phyloP scores from a whole-genome alignment of 2,797 vertebrate genomes.

The Aeoliscus strigatus region DNA sequence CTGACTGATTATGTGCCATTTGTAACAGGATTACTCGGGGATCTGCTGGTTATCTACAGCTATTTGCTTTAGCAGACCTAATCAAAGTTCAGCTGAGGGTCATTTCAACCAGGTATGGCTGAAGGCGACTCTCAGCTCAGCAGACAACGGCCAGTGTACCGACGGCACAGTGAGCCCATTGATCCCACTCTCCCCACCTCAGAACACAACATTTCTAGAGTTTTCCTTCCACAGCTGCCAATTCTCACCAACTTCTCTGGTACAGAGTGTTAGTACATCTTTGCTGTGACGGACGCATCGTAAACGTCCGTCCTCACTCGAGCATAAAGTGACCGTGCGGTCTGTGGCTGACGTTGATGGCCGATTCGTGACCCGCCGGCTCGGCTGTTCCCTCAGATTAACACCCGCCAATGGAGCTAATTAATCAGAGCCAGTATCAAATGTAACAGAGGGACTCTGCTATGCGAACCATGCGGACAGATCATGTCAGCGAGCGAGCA shows the following conservation, averaged over 20 bases:
- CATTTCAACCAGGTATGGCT: conserved; percentile 47
- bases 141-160: conserved; percentile 41
- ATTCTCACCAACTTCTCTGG: conserved; percentile 1
- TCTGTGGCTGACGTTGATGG: conserved; percentile 53
- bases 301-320: too few species aligned
- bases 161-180: conserved; percentile 36
- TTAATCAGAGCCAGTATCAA: conserved; percentile 71
- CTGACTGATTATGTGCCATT: conserved; percentile 41
- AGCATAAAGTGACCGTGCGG: neutral
- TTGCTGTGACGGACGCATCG: neutral
- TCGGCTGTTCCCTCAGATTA: conserved; percentile 24
- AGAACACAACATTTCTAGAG: conserved; percentile 4
- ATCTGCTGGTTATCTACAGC: conserved; percentile 47
- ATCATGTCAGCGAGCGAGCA: conserved; percentile 48
- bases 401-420: conserved; percentile 56
- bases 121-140: conserved; percentile 25
- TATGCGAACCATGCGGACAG: conserved; percentile 60
- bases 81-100: conserved; percentile 72
- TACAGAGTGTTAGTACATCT: neutral
- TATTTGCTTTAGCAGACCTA: conserved; percentile 61
- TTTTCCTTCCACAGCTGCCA: neutral
- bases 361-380: conserved; percentile 47
- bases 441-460: conserved; percentile 72
- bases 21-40: conserved; percentile 40
- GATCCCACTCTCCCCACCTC: conserved; percentile 41